A percentile compares a stretch with the other conserved stretches of the same genome.
These are phyloP conservation scores for Drosophila putrida DNA, from an alignment of 2,888 invertebrate genomes.

Conservation along the genomic window DNA sequence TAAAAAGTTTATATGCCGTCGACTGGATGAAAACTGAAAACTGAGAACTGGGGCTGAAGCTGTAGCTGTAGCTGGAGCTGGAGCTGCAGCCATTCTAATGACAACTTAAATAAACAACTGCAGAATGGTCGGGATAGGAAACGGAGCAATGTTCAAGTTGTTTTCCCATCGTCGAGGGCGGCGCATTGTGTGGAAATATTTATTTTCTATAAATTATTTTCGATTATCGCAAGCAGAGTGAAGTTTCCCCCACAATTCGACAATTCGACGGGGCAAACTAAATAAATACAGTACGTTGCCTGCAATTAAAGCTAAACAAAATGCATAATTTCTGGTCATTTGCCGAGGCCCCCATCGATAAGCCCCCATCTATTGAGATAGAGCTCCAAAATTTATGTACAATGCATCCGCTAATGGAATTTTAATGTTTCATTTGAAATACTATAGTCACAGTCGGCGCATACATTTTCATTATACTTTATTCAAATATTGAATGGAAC, in stretches of 20 bases:
- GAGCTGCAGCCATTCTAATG: constrained; percentile 69
- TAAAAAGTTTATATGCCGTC: constrained; percentile 76
- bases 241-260: neutral
- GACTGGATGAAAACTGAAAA: constrained; percentile 27
- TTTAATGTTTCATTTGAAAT: constrained; percentile 78
- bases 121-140: constrained; percentile 44
- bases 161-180: constrained; percentile 65
- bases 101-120: constrained; percentile 78
- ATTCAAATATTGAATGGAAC: constrained; percentile 57
- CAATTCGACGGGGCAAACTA: constrained; percentile 25
- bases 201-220: constrained; percentile 80
- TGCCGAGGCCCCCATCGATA: constrained; percentile 47
- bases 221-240: constrained; percentile 65
- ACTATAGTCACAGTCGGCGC: constrained; percentile 60
- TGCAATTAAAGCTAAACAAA: constrained; percentile 77
- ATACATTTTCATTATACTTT: constrained; percentile 53
- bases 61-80: constrained; percentile 42
- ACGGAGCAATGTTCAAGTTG: constrained; percentile 45
- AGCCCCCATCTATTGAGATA: constrained; percentile 26
- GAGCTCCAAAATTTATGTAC: constrained; percentile 61
- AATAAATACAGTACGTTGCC: constrained; percentile 62
- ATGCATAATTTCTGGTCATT: constrained; percentile 75
- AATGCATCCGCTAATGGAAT: constrained; percentile 76
- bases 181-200: constrained; percentile 74
- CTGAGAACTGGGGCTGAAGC: constrained; percentile 41